Conservation (phyloP, 2,797 vertebrate genomes). For the Cynodonichthys magdalenae region DNA sequence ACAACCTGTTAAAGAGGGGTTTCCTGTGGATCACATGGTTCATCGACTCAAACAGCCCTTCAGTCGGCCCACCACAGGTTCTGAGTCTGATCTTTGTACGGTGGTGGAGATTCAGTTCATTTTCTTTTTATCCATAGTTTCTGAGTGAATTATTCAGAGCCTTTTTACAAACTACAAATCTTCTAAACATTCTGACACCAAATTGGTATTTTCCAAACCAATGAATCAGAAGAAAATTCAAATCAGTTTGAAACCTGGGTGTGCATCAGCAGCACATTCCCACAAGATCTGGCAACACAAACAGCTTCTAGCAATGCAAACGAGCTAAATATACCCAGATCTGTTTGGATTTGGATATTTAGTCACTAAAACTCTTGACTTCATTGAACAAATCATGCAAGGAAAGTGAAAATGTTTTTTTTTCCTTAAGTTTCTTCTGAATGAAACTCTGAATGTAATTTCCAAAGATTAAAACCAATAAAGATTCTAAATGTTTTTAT, state of each 20-base stretch:
- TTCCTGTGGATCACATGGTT: not conserved
- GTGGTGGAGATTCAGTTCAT: too few species aligned
- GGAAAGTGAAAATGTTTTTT: not conserved
- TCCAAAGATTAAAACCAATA: too few species aligned
- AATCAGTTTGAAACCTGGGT: slow-evolving; percentile 1
- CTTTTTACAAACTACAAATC: not conserved
- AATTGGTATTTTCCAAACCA: slow-evolving; percentile 3
- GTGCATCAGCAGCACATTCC: not conserved
- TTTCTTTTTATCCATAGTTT: not conserved
- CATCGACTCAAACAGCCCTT: not conserved
- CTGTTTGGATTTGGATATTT: not conserved
- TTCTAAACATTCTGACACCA: not conserved
- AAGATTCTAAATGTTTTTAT: too few species aligned
- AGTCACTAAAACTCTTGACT: not conserved
- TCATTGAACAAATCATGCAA: not conserved
- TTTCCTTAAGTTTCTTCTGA: not conserved
- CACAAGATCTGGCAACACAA: slow-evolving; percentile 1
- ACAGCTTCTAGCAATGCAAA: slow-evolving; percentile 1
- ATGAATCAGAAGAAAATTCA: not conserved
- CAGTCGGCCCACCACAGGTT: not conserved
- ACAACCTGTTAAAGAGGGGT: not conserved
- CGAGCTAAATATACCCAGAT: slow-evolving; percentile 1
- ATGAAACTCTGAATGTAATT: not conserved
- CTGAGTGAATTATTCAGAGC: not conserved
- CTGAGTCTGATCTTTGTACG: not conserved